Conservation (phyloP, 37 sponge, comb jelly and placozoan species). For the Diacarnus erythraeanus region DNA sequence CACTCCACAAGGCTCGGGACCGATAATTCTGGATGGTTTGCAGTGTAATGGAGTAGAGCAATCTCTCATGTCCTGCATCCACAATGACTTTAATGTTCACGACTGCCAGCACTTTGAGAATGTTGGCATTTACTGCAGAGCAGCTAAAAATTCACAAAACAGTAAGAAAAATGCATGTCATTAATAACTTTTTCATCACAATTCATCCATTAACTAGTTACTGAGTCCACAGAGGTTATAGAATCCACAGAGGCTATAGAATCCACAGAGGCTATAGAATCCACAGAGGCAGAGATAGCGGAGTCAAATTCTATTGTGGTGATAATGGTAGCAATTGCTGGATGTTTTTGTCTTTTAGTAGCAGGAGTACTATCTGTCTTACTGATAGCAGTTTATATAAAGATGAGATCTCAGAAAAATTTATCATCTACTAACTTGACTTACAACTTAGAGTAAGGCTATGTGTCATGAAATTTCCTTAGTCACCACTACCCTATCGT, state of each 20-base stretch:
- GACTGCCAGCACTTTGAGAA: neutral
- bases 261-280: neutral
- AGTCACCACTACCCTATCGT: neutral
- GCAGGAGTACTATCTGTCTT: neutral
- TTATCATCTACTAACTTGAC: neutral
- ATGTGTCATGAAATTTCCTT: neutral
- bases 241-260: neutral
- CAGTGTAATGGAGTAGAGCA: neutral
- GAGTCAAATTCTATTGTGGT: too few relatives aligned
- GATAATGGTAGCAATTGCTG: too few relatives aligned
- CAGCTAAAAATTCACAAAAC: neutral
- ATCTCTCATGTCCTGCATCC: neutral
- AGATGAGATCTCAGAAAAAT: neutral
- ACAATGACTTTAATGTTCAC: neutral
- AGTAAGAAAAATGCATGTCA: neutral
- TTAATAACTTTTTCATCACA: too few relatives aligned
- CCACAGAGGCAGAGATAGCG: neutral
- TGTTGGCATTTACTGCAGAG: neutral
- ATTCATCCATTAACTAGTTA: neutral
- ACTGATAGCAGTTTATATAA: neutral
- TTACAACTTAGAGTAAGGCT: neutral
- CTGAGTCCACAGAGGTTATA: neutral
- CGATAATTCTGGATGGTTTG: neutral
- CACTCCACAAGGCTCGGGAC: neutral
- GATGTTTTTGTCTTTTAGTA: neutral